A percentile compares a stretch with the other conserved stretches of the same genome.
Evolutionary conservation across 2,113 vertebrate species (phyloP).

Genomic region (Leiothrix lutea): DNA sequence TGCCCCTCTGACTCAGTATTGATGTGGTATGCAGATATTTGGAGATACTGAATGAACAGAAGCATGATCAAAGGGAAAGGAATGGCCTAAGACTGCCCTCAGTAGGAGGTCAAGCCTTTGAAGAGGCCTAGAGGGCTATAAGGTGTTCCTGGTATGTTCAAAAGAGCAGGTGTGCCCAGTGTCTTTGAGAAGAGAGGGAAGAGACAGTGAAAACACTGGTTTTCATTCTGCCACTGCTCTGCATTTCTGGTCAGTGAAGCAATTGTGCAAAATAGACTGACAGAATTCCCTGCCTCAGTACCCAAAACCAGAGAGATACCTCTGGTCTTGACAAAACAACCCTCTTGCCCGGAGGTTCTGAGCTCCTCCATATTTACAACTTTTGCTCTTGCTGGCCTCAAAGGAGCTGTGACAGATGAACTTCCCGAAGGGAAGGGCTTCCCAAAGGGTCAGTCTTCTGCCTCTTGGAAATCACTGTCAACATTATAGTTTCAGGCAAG

Average conservation of each 20-base stretch:
- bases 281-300: background rate
- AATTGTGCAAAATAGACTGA: background rate
- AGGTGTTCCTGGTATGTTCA: background rate
- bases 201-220: background rate
- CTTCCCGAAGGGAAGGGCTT: background rate
- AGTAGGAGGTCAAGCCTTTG: background rate
- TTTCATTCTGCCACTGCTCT: background rate
- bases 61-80: background rate
- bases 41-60: background rate
- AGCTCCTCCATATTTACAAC: background rate
- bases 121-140: background rate
- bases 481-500: background rate
- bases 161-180: background rate
- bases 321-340: background rate
- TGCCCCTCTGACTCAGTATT: background rate
- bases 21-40: background rate
- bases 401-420: background rate
- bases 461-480: background rate
- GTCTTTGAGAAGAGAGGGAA: background rate
- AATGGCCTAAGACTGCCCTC: background rate
- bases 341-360: fast-evolving
- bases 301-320: background rate
- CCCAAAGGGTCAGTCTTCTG: background rate
- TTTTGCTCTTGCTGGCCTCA: background rate
- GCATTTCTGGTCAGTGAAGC: background rate